Base-by-base conservation (phyloP, 2,113 vertebrate species). In the Prionailurus viverrinus region DNA sequence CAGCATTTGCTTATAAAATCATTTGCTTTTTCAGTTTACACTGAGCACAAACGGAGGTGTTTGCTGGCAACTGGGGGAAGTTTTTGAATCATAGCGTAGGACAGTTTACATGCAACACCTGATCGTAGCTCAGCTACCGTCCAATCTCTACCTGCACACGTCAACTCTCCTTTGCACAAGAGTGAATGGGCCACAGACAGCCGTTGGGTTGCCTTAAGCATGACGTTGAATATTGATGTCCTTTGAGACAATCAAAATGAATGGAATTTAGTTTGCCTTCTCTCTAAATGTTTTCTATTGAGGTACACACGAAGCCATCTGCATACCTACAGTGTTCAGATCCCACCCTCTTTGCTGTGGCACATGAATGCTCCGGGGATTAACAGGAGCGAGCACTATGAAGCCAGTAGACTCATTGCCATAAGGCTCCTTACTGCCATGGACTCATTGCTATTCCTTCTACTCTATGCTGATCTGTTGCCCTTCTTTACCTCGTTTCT, bases 191-290 rank as follows among this genome's bases (percentile, higher is more conserved):
- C n/a, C 85, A 53, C 58, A 69, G 53, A 79, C 86, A 82, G 85
- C 66, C 81, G 83, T 27, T 61, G 68, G n/a, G 53, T 78, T 65
- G 81, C 95, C 84, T 78, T 88, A 89, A 93, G 92, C 74, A 39
- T 48, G 79, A 39, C 23, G 58, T 61, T 91, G 95, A 94, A 92
- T 94, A 68, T 1, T 66, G 55, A 91, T 65, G 36, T 25, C 41
- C 33, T 79, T 74, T 74, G 27, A 94, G 65, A 84, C 15, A 48
- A 68, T 65, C 33, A 33, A 10, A 63, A 63, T 5, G 25, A 84
- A 23, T 21, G 9, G 23, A 79, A 82, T 69, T 94, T 81, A 83
- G 33, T 36, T 79, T 82, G 39, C 36, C 65, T 96, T 79, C 53
- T 76, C 94, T 63, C 81, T 74, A 61, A 58, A 63, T 45, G 61